phyloP scores from a whole-genome alignment of 2,888 invertebrate species.

The Microctonus brassicae region DNA sequence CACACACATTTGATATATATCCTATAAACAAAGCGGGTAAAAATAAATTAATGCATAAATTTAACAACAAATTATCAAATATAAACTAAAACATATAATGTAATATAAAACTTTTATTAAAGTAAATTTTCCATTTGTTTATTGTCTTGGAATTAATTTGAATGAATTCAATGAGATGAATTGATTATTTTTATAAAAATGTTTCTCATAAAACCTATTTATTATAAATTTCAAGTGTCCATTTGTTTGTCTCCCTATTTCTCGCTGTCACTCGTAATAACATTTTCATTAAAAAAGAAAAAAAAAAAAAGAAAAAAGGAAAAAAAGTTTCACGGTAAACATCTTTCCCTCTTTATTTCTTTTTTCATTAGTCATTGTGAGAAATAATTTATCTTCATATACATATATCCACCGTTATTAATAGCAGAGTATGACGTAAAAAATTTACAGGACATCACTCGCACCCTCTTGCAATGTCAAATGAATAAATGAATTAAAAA shows the following conservation, averaged over 20 bases:
- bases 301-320: no score
- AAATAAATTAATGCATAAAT: background rate
- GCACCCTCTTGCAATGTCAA: constrained; percentile 10
- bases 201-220: background rate
- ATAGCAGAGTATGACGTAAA: constrained; percentile 5
- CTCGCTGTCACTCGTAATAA: background rate
- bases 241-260: background rate
- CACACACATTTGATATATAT: background rate
- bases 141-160: background rate
- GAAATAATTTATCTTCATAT: background rate
- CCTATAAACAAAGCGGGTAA: background rate
- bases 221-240: background rate
- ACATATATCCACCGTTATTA: background rate
- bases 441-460: constrained; percentile 1
- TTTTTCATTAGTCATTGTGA: background rate
- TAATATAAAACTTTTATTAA: no score
- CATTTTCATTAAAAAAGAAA: background rate
- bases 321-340: background rate
- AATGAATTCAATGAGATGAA: background rate
- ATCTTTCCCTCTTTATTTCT: background rate
- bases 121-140: no score
- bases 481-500: background rate
- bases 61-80: no score
- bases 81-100: no score
- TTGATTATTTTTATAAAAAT: background rate